These are phyloP conservation scores for Arnoldichthys spilopterus DNA, from an alignment of 2,797 vertebrate genomes.

Conservation along the genomic window DNA sequence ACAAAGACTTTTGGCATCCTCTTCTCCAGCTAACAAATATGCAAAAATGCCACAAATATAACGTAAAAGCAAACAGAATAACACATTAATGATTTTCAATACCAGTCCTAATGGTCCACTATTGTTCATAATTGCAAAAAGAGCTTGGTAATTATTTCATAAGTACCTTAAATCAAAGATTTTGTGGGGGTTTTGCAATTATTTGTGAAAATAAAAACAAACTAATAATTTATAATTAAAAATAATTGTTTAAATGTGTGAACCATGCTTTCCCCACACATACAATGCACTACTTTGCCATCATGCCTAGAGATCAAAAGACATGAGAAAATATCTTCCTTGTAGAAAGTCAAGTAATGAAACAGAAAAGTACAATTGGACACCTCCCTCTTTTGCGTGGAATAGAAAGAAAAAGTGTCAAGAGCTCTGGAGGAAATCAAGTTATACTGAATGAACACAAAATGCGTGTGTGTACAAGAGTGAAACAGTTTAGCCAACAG, in stretches of 20 bases:
- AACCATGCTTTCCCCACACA: not conserved
- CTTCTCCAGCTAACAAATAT: too few species aligned
- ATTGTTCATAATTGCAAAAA: not conserved
- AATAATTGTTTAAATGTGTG: not conserved
- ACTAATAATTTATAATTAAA: too few species aligned
- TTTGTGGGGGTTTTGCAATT: not conserved
- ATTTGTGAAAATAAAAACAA: too few species aligned
- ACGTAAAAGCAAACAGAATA: not conserved
- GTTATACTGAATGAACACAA: constrained; percentile 1
- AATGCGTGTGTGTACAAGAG: not conserved
- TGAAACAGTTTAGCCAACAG: constrained; percentile 6
- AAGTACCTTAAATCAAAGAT: too few species aligned
- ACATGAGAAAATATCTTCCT: not conserved
- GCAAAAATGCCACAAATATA: not conserved
- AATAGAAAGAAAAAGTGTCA: constrained; percentile 17
- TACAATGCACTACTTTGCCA: not conserved
- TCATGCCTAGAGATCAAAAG: not conserved
- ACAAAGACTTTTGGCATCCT: not conserved
- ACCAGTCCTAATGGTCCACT: not conserved
- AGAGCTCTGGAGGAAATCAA: not conserved
- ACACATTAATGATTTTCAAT: not conserved
- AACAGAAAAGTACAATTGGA: constrained; percentile 24
- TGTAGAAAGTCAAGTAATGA: not conserved
- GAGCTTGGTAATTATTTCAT: not conserved
- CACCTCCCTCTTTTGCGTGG: not conserved